Conservation (phyloP, 2,797 vertebrate species). For the Amblyraja radiata region DNA sequence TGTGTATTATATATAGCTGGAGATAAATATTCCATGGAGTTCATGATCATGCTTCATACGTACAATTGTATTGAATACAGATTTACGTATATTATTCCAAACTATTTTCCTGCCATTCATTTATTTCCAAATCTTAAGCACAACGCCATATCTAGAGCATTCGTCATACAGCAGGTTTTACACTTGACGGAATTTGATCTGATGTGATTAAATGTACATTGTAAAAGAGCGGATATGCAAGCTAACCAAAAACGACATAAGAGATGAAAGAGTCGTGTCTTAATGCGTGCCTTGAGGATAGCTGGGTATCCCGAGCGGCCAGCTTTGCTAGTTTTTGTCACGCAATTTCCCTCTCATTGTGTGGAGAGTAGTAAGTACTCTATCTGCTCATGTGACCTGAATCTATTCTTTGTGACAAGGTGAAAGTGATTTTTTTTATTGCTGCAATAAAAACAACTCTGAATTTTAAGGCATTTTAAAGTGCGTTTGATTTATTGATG, state of each 20-base stretch:
- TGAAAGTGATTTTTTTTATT: background rate
- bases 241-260: slow-evolving; percentile 48
- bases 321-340: slow-evolving; percentile 49
- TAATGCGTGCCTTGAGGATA: slow-evolving; percentile 50
- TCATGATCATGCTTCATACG: background rate
- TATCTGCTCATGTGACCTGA: slow-evolving; percentile 23
- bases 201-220: slow-evolving; percentile 58
- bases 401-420: slow-evolving; percentile 39
- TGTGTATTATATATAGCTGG: background rate
- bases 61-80: background rate
- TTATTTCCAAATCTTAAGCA: background rate
- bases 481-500: slow-evolving; percentile 43
- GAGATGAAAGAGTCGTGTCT: slow-evolving; percentile 52
- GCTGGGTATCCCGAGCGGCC: slow-evolving; percentile 41
- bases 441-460: slow-evolving; percentile 38
- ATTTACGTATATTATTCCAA: background rate
- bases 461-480: slow-evolving; percentile 38
- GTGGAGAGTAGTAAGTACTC: slow-evolving; percentile 39
- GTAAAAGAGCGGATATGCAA: slow-evolving; percentile 44
- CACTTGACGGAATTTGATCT: slow-evolving; percentile 47
- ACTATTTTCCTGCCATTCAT: background rate
- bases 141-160: background rate
- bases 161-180: slow-evolving; percentile 37
- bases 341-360: slow-evolving; percentile 46
- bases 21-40: background rate